Conservation (phyloP, 2,797 vertebrate genomes). For the Anguilla megastoma region DNA sequence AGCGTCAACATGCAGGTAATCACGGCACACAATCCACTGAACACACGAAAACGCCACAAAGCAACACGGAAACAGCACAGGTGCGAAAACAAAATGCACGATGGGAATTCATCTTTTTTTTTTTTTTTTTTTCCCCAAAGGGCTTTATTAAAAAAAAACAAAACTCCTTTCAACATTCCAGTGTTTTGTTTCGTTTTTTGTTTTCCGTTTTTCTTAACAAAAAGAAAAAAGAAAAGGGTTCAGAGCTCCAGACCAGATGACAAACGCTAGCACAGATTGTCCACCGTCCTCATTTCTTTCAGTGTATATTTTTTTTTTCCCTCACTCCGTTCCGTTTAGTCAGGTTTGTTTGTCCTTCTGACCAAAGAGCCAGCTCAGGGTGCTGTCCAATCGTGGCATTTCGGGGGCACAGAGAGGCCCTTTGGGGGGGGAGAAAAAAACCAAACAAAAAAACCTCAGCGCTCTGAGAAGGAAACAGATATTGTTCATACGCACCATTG, state of each 20-base stretch:
- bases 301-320: slow-evolving; percentile 35
- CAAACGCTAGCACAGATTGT: slow-evolving; percentile 57
- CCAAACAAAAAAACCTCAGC: slow-evolving; percentile 15
- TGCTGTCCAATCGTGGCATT: slow-evolving; percentile 36
- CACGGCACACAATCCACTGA: background rate
- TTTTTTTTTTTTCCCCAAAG: background rate
- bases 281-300: slow-evolving; percentile 49
- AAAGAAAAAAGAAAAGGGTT: slow-evolving; percentile 3
- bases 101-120: background rate
- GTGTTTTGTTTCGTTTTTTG: slow-evolving; percentile 65
- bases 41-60: background rate
- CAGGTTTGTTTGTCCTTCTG: slow-evolving; percentile 13
- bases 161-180: slow-evolving; percentile 70
- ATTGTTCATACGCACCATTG: slow-evolving; percentile 10
- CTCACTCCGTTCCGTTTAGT: slow-evolving; percentile 4
- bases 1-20: background rate
- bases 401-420: background rate
- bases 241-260: slow-evolving; percentile 41
- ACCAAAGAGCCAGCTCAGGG: slow-evolving; percentile 29
- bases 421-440: background rate
- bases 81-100: background rate
- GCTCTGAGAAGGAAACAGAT: background rate
- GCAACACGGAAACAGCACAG: background rate
- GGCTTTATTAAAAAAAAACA: slow-evolving; percentile 52
- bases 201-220: slow-evolving; percentile 67